Conservation (phyloP, 2,113 vertebrate genomes). For the Macaca nemestrina region DNA sequence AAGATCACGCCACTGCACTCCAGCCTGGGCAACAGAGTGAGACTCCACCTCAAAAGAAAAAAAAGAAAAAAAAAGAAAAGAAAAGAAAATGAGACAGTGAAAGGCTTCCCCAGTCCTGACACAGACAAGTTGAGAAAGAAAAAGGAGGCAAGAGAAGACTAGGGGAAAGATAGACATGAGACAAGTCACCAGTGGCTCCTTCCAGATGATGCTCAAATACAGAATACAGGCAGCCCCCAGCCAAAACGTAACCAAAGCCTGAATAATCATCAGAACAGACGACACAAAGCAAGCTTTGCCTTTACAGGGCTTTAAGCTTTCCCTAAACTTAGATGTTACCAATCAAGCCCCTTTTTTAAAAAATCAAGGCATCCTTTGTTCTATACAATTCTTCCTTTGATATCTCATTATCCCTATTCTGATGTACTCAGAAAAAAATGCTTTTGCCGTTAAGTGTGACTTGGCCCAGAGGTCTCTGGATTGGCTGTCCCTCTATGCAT, state of each 20-base stretch:
- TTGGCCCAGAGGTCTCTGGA: background rate
- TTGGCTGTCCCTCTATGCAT: background rate
- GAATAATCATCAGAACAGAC: background rate
- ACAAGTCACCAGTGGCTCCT: background rate
- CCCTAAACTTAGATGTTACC: background rate
- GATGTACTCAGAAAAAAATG: background rate
- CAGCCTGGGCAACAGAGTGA: too few species aligned
- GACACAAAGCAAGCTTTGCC: background rate
- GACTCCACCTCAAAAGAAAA: too few species aligned
- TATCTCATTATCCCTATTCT: background rate
- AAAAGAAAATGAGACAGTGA: background rate
- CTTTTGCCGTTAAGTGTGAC: background rate
- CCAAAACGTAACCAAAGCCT: background rate
- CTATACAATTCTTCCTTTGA: constrained; percentile 7
- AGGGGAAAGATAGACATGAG: background rate
- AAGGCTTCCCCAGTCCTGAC: background rate
- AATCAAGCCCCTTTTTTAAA: background rate
- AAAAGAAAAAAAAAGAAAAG: too few species aligned
- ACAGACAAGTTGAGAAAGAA: background rate
- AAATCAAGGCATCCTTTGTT: background rate
- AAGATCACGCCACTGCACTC: too few species aligned
- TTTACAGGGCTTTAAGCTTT: background rate
- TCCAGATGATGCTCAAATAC: background rate
- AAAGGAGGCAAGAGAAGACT: background rate
- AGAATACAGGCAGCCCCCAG: background rate